Evolutionary conservation across 2,113 vertebrate genomes (phyloP), one percentile per base, ranked within the genome.

Genomic region (Chauna torquata): DNA sequence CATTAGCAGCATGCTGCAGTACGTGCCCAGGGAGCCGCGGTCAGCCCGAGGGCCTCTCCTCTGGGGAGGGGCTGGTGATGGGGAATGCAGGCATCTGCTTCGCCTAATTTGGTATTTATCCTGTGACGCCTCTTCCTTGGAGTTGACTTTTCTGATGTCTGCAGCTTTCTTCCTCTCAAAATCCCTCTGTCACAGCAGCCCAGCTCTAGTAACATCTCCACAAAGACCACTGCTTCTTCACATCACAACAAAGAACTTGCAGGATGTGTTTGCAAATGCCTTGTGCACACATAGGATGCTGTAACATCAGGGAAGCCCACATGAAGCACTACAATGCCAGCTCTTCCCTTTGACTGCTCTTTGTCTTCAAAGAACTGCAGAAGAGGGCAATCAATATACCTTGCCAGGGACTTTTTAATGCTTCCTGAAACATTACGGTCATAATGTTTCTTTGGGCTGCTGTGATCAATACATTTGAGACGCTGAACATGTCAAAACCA

Each of bases 401-500:
- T 93, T 88, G 69, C 72, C 86, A 64, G 76, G 82, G 69, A 47
- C 80, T 79, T 96, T 91, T 79, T 89, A 90, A 58, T 85, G 66
- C 19, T 74, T 95, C 58, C 88, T 62, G 86, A 80, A 55, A 84
- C 70, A 57, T 95, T 91, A 76, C 65, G 47, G 85, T 74, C 92
- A 45, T 94, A 93, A 96, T 42, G 85, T 42, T 93, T 86, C 94
- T 86, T 72, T 54, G 54, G 88, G 78, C 79, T 94, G 92, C 93
- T 0, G 3, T 66, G 62, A 76, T 96, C 93, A 82, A 96, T 86
- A 77, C 87, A 88, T 82, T 74, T 8, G n/a, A 96, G 92, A 77
- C 85, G 62, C 81, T 45, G 71, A 86, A 92, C 78, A 50, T 92
- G 93, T 97, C 90, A 90, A 96, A 96, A 74, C 62, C 90, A 83